phyloP scores from a whole-genome alignment of 92 coral and sea anemone species.

The Ricordea florida region DNA sequence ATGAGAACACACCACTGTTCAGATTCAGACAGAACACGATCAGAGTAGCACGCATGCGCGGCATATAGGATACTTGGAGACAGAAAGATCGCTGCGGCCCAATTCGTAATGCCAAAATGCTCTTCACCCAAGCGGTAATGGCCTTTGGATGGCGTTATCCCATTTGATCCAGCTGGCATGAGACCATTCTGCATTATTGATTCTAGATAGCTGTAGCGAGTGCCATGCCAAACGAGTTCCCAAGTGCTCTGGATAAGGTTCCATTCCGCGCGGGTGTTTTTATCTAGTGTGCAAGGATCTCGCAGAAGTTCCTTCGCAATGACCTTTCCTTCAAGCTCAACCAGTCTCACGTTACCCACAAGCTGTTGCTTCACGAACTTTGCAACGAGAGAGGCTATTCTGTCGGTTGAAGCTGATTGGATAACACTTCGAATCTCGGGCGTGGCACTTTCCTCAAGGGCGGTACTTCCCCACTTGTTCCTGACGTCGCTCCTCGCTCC shows the following conservation, averaged over 20 bases:
- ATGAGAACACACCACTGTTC: slow-evolving; percentile 63
- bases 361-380: slow-evolving; percentile 16
- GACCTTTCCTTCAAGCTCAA: slow-evolving; percentile 19
- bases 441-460: slow-evolving; percentile 29
- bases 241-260: slow-evolving; percentile 26
- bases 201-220: slow-evolving; percentile 35
- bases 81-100: slow-evolving; percentile 76
- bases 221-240: slow-evolving; percentile 71
- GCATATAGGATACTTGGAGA: slow-evolving; percentile 67
- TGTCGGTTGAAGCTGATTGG: slow-evolving; percentile 36
- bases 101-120: slow-evolving; percentile 42
- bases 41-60: slow-evolving; percentile 45
- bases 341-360: slow-evolving; percentile 11
- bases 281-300: slow-evolving; percentile 26
- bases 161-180: slow-evolving; percentile 57
- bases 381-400: slow-evolving; percentile 26
- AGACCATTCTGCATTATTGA: slow-evolving; percentile 57
- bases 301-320: slow-evolving; percentile 60
- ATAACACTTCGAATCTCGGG: slow-evolving; percentile 12
- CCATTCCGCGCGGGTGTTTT: slow-evolving; percentile 28
- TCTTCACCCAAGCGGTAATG: slow-evolving; percentile 24
- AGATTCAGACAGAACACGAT: slow-evolving; percentile 29
- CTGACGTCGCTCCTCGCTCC: slow-evolving; percentile 52
- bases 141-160: slow-evolving; percentile 45
- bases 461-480: slow-evolving; percentile 36